phyloP scores from a whole-genome alignment of 1,140 invertebrate genomes.

The Drosophila ananassae region DNA sequence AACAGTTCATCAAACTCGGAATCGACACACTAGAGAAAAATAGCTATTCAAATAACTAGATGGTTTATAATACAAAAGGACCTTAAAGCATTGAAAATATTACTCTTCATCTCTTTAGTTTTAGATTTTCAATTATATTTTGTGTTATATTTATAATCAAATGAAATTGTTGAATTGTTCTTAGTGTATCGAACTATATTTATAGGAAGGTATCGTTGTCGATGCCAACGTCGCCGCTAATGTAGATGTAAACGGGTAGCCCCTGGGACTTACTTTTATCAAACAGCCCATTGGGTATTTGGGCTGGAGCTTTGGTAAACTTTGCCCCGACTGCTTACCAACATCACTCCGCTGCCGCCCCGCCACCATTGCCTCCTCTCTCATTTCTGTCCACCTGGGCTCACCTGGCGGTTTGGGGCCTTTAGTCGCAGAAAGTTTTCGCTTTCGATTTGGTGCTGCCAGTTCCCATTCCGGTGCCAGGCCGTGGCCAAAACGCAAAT shows the following conservation, averaged over 20 bases:
- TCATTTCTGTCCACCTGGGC: conserved; percentile 18
- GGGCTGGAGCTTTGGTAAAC: conserved; percentile 77
- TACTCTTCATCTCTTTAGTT: too few relatives aligned
- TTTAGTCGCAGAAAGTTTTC: conserved; percentile 79
- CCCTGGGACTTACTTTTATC: conserved; percentile 74
- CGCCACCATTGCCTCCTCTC: conserved; percentile 12
- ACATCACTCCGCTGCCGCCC: background rate
- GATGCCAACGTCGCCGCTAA: conserved; percentile 59
- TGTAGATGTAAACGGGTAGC: conserved; percentile 73
- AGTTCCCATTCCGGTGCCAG: conserved; percentile 52
- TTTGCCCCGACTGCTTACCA: conserved; percentile 46
- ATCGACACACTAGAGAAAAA: conserved; percentile 12
- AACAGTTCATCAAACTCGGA: conserved; percentile 76
- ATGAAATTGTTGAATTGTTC: background rate
- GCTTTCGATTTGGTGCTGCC: conserved; percentile 74
- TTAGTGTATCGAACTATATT: conserved; percentile 34
- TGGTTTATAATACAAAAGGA: background rate
- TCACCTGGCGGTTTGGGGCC: conserved; percentile 48
- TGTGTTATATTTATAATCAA: background rate
- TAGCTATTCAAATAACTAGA: too few relatives aligned
- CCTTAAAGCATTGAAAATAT: background rate
- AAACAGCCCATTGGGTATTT: conserved; percentile 79
- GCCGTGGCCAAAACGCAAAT: conserved; percentile 82
- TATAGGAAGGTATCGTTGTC: conserved; percentile 43
- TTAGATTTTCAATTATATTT: too few relatives aligned